Percentiles rank a stretch among this genome's conserved stretches.
These are phyloP conservation scores for Merluccius polli DNA, from an alignment of 2,797 vertebrate species.

Conservation along the genomic window DNA sequence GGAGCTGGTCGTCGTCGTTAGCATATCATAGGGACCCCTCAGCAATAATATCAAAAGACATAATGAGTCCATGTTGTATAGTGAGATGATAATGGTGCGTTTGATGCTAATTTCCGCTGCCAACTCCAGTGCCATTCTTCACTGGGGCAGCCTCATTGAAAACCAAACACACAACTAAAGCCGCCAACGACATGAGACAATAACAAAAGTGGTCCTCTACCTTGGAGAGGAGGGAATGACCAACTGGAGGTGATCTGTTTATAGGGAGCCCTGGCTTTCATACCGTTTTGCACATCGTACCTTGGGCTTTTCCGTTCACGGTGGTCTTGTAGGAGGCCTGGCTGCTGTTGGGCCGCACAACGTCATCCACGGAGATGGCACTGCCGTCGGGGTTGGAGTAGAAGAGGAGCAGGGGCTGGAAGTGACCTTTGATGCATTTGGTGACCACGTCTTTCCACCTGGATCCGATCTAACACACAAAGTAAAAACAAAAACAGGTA, in stretches of 20 bases:
- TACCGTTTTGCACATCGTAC: slow-evolving; percentile 57
- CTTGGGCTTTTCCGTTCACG: slow-evolving; percentile 71
- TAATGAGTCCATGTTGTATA: background rate
- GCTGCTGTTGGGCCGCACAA: slow-evolving; percentile 71
- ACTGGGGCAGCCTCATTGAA: background rate
- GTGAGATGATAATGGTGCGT: background rate
- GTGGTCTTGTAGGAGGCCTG: slow-evolving; percentile 74
- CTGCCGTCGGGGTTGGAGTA: slow-evolving; percentile 92
- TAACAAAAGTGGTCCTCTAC: background rate
- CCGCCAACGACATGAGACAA: background rate
- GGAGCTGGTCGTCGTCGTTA: slow-evolving; percentile 2
- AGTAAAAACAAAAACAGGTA: background rate
- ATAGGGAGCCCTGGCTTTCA: background rate
- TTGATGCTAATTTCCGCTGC: slow-evolving; percentile 11
- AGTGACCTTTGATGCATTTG: slow-evolving; percentile 93
- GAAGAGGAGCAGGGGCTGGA: slow-evolving; percentile 94
- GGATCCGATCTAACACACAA: slow-evolving; percentile 81
- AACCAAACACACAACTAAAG: background rate
- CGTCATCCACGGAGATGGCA: slow-evolving; percentile 82
- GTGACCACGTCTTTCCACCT: slow-evolving; percentile 95
- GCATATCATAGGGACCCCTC: slow-evolving; percentile 12
- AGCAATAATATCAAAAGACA: slow-evolving; percentile 4
- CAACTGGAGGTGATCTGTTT: too few relatives aligned
- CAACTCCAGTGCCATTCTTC: slow-evolving; percentile 5
- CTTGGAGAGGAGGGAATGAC: background rate